Conservation (phyloP, 2,888 invertebrate species). For the Dryomyza anilis region DNA sequence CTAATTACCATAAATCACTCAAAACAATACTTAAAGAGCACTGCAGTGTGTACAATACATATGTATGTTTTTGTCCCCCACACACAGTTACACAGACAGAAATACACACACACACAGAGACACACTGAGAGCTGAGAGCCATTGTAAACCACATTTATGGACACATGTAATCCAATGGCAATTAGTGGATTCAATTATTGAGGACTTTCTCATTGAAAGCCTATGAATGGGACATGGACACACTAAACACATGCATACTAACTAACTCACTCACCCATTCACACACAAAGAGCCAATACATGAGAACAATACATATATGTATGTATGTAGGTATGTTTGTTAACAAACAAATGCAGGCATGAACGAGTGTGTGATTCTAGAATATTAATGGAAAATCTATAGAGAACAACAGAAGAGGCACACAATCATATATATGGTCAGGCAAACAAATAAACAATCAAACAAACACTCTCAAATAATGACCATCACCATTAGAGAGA, state of each 20-base stretch:
- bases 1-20: too few species aligned
- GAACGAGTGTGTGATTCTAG: too few species aligned
- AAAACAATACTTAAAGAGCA: too few species aligned
- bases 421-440: too few species aligned
- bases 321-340: too few species aligned
- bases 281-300: conserved; percentile 24
- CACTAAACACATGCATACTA: conserved; percentile 43
- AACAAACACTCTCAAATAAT: neutral
- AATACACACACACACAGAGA: too few species aligned
- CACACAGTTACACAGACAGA: too few species aligned
- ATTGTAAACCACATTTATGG: conserved; percentile 14
- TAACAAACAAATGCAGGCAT: too few species aligned
- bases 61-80: too few species aligned
- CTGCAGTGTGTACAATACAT: too few species aligned
- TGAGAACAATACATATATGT: too few species aligned
- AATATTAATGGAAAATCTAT: conserved; percentile 55
- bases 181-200: conserved; percentile 56
- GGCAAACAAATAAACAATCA: conserved; percentile 7
- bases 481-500: too few species aligned
- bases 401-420: conserved; percentile 27
- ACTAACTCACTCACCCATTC: conserved; percentile 6
- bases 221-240: conserved; percentile 50
- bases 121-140: neutral
- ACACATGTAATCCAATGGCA: conserved; percentile 50
- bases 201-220: conserved; percentile 47